These are phyloP conservation scores for Melolontha melolontha DNA, from an alignment of 2,888 invertebrate genomes.

Conservation along the genomic window DNA sequence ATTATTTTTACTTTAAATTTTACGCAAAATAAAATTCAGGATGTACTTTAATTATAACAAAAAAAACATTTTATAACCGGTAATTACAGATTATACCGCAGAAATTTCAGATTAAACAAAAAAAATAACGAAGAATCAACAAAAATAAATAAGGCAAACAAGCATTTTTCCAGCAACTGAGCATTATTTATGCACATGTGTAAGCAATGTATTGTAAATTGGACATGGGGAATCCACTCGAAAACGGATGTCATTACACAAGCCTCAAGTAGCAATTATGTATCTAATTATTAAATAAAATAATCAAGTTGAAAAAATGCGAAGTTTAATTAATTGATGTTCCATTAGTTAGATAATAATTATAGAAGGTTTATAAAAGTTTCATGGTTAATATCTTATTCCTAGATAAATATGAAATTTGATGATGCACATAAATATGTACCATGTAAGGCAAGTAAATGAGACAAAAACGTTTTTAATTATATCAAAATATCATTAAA, in stretches of 20 bases:
- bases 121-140: too few relatives aligned
- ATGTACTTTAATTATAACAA: too few relatives aligned
- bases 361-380: background rate
- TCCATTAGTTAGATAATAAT: background rate
- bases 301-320: background rate
- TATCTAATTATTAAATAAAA: constrained; percentile 30
- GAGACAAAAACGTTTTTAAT: too few relatives aligned
- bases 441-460: too few relatives aligned
- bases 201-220: constrained; percentile 17
- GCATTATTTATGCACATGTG: constrained; percentile 22
- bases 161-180: constrained; percentile 21
- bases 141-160: too few relatives aligned
- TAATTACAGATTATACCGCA: too few relatives aligned
- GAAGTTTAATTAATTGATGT: background rate
- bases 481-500: too few relatives aligned
- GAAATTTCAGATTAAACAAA: too few relatives aligned
- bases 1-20: background rate
- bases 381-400: constrained; percentile 1
- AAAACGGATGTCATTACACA: constrained; percentile 37
- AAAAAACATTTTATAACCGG: too few relatives aligned
- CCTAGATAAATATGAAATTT: background rate
- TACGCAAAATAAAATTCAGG: constrained; percentile 7
- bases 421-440: too few relatives aligned
- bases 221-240: constrained; percentile 26
- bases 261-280: constrained; percentile 15